Conservation (phyloP, 2,888 invertebrate genomes). For the Heliconius sara region DNA sequence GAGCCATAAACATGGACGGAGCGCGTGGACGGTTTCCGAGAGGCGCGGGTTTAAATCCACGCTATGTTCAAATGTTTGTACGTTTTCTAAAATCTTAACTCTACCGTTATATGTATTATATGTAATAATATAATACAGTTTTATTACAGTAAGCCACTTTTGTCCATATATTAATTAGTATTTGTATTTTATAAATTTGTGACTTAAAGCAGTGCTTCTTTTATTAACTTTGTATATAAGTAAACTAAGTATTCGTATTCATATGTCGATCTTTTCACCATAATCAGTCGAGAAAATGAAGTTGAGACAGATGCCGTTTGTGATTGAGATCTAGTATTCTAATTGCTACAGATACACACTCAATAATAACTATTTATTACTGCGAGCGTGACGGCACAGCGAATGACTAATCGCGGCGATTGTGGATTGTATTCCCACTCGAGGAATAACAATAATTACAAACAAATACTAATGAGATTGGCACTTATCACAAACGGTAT, state of each 20-base stretch:
- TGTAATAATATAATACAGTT: slow-evolving; percentile 6
- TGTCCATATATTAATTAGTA: slow-evolving; percentile 13
- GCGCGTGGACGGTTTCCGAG: no score
- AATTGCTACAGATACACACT: background rate
- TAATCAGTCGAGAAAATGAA: background rate
- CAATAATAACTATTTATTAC: no score
- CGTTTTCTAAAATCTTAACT: background rate
- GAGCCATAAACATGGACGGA: no score
- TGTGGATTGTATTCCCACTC: no score
- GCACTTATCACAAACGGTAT: background rate
- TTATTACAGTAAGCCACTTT: slow-evolving; percentile 7
- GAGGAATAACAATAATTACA: no score
- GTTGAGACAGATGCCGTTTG: background rate
- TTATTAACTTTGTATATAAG: slow-evolving; percentile 7
- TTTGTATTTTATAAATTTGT: slow-evolving; percentile 8
- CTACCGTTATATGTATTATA: background rate
- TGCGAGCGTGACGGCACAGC: no score
- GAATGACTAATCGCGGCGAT: no score
- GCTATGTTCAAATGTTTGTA: background rate
- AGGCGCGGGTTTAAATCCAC: background rate
- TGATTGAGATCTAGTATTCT: background rate
- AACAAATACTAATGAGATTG: no score
- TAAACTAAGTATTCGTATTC: slow-evolving; percentile 6
- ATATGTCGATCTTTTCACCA: background rate
- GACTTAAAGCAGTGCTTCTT: background rate